phyloP scores from a whole-genome alignment of 2,888 invertebrate species.

The Noctua janthe region DNA sequence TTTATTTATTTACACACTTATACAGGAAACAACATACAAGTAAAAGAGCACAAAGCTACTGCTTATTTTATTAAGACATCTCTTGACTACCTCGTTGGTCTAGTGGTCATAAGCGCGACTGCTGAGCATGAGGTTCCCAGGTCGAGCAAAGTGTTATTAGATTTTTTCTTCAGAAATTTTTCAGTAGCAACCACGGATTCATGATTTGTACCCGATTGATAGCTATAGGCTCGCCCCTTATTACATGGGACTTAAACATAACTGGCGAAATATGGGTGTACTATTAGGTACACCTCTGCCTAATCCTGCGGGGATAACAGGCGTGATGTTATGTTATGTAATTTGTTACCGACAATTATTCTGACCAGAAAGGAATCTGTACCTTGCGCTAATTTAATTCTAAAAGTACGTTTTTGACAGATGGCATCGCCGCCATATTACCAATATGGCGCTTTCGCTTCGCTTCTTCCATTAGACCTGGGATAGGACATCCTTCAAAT shows the following conservation, averaged over 20 bases:
- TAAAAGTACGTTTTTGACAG: constrained; percentile 86
- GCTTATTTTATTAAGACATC: neutral
- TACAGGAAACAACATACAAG: too few species aligned
- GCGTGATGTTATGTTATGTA: neutral
- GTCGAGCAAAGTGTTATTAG: neutral
- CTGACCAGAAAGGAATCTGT: constrained; percentile 6
- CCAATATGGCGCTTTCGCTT: constrained; percentile 80
- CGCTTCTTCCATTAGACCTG: constrained; percentile 58
- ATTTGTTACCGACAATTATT: neutral
- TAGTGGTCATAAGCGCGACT: too few species aligned
- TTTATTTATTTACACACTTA: too few species aligned
- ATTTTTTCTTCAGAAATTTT: neutral
- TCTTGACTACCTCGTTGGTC: too few species aligned
- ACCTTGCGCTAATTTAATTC: constrained; percentile 70
- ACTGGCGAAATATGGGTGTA: neutral
- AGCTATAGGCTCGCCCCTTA: neutral
- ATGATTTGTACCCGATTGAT: neutral
- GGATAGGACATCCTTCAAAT: neutral
- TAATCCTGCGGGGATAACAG: neutral
- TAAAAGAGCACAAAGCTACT: neutral
- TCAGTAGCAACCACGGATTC: neutral
- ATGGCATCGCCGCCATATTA: constrained; percentile 81
- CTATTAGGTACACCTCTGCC: neutral
- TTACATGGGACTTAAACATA: neutral
- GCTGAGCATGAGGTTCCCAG: neutral